phyloP scores from a whole-genome alignment of 2,888 invertebrate genomes.

The Macrosiphum euphorbiae region DNA sequence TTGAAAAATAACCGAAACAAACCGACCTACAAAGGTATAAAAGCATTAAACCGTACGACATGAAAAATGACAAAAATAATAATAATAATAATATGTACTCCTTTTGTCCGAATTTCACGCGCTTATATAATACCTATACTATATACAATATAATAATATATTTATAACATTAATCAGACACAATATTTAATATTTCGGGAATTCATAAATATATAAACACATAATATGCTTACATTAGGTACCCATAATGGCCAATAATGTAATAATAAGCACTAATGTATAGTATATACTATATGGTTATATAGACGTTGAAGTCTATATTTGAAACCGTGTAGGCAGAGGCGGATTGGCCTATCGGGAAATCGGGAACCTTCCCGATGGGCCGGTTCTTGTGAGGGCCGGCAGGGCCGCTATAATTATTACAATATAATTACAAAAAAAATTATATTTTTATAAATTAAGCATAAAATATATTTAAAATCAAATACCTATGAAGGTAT shows the following conservation, averaged over 20 bases:
- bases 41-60: background rate
- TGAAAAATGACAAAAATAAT: background rate
- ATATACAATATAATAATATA: background rate
- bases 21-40: background rate
- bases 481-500: too few species aligned
- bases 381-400: too few species aligned
- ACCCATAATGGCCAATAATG: background rate
- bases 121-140: background rate
- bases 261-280: background rate
- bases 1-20: background rate
- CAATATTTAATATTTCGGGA: background rate
- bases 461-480: too few species aligned
- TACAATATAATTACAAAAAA: too few species aligned
- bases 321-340: background rate
- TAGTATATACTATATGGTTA: background rate
- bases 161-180: background rate
- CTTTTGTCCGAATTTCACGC: constrained; percentile 10
- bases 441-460: too few species aligned
- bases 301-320: background rate
- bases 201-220: background rate
- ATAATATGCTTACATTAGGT: background rate
- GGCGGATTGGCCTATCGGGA: too few species aligned
- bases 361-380: too few species aligned
- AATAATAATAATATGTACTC: background rate
- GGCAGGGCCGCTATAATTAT: too few species aligned